Conservation (phyloP, 2,797 vertebrate genomes). For the Parotocinclus haroldoi region DNA sequence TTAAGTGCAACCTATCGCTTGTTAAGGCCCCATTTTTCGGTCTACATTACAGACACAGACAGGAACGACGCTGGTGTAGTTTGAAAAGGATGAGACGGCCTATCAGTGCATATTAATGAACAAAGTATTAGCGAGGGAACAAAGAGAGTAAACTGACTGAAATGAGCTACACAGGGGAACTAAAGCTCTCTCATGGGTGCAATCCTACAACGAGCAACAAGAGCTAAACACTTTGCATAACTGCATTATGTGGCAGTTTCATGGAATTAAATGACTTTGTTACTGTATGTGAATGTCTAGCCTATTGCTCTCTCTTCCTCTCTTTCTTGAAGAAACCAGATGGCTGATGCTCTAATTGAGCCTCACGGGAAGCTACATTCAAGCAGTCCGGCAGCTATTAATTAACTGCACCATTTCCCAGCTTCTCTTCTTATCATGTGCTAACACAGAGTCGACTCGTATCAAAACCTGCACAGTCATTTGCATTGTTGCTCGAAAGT, state of each 20-base stretch:
- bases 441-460: slow-evolving; percentile 6
- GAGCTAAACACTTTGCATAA: slow-evolving; percentile 1
- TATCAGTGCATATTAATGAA: not conserved
- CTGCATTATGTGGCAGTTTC: slow-evolving; percentile 20
- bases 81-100: not conserved
- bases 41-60: too few relatives aligned
- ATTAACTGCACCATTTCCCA: slow-evolving; percentile 47
- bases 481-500: slow-evolving; percentile 7
- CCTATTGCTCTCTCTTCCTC: slow-evolving; percentile 40
- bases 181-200: not conserved
- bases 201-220: not conserved
- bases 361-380: slow-evolving; percentile 49
- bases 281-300: slow-evolving; percentile 26
- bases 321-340: slow-evolving; percentile 47
- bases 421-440: slow-evolving; percentile 21
- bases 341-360: slow-evolving; percentile 48
- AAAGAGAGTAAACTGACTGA: not conserved
- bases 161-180: not conserved
- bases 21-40: too few relatives aligned
- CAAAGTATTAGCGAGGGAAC: too few relatives aligned
- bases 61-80: not conserved
- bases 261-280: slow-evolving; percentile 18
- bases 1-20: too few relatives aligned
- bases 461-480: slow-evolving; percentile 13
- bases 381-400: slow-evolving; percentile 48